These are phyloP conservation scores for Cebus imitator DNA, from an alignment of 2,113 vertebrate genomes.

Conservation along the genomic window DNA sequence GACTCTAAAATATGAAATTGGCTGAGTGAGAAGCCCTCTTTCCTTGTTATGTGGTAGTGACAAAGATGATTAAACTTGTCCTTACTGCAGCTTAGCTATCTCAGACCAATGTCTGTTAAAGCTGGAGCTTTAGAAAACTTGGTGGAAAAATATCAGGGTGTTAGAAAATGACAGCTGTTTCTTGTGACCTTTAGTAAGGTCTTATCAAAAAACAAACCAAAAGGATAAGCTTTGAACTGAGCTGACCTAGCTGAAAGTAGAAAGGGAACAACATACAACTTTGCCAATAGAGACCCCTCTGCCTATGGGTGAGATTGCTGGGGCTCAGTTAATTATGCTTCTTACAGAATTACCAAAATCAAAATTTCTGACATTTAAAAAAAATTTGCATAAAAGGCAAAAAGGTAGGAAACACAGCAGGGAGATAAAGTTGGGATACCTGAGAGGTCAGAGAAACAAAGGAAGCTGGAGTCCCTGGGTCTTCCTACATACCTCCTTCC, in stretches of 20 bases:
- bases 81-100: not conserved
- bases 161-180: constrained; percentile 14
- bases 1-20: constrained; percentile 26
- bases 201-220: not conserved
- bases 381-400: constrained; percentile 34
- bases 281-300: not conserved
- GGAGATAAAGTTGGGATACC: not conserved
- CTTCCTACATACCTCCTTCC: not conserved
- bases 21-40: constrained; percentile 1
- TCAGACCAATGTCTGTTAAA: not conserved
- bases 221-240: not conserved
- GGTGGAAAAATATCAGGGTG: not conserved
- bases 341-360: not conserved
- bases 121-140: constrained; percentile 2
- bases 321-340: not conserved
- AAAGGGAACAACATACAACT: not conserved
- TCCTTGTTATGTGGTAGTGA: not conserved
- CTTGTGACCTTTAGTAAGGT: not conserved
- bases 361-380: not conserved
- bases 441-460: not conserved
- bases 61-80: not conserved
- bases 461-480: not conserved
- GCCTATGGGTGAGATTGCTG: not conserved
- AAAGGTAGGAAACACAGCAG: not conserved
- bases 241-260: not conserved